phyloP scores from a whole-genome alignment of 1,140 invertebrate genomes.

The Acyrthosiphon pisum region DNA sequence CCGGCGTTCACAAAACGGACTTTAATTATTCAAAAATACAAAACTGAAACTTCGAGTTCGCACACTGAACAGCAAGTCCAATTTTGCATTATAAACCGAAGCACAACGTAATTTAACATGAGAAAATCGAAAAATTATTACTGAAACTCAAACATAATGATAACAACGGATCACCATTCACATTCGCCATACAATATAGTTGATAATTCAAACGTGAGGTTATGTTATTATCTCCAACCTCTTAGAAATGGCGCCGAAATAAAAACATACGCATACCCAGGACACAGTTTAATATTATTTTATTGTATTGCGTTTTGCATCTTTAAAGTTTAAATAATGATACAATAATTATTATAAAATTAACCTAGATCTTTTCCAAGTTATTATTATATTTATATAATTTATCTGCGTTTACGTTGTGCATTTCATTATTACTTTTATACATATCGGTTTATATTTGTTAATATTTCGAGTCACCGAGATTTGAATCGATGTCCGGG shows the following conservation, averaged over 20 bases:
- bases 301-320: no score
- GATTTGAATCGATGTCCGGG: no score
- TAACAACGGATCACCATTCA: slow-evolving; percentile 50
- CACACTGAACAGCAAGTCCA: not conserved
- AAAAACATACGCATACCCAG: not conserved
- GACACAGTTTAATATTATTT: not conserved
- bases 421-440: no score
- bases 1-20: not conserved
- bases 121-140: not conserved
- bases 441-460: no score
- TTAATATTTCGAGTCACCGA: no score
- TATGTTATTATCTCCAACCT: not conserved
- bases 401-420: no score
- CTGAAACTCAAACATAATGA: slow-evolving; percentile 39
- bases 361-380: no score
- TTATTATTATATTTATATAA: no score
- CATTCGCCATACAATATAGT: not conserved
- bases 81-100: not conserved
- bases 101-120: not conserved
- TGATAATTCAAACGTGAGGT: slow-evolving; percentile 37
- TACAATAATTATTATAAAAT: no score
- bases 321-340: no score
- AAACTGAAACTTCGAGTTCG: not conserved
- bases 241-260: slow-evolving; percentile 27
- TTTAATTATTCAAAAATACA: not conserved